Evolutionary conservation across 2,888 invertebrate genomes (phyloP).

Genomic region (Sphaerophoria rueppellii): DNA sequence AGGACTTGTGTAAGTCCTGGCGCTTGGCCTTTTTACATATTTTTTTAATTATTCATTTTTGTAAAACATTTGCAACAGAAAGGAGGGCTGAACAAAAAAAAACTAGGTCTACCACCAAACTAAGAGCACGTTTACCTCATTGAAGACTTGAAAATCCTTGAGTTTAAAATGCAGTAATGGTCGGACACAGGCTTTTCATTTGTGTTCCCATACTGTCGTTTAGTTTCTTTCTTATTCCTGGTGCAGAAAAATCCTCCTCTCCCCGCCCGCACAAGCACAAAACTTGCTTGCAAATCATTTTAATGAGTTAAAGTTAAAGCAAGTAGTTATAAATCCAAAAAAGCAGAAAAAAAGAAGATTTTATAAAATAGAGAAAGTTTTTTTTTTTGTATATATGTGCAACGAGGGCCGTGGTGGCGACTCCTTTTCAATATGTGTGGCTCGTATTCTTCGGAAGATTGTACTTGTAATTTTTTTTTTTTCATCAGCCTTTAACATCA

Average conservation of each 20-base stretch:
- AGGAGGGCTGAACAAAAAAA: background rate
- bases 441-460: conserved; percentile 46
- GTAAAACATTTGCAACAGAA: conserved; percentile 19
- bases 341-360: conserved; percentile 1
- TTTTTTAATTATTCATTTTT: background rate
- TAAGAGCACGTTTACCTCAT: conserved; percentile 61
- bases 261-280: conserved; percentile 23
- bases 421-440: conserved; percentile 68
- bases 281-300: conserved; percentile 62
- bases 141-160: conserved; percentile 61
- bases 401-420: conserved; percentile 9
- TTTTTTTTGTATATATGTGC: conserved; percentile 9
- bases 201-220: conserved; percentile 25
- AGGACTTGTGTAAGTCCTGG: conserved; percentile 28
- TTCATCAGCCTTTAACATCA: conserved; percentile 63
- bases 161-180: conserved; percentile 25
- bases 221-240: background rate
- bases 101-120: conserved; percentile 29
- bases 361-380: conserved; percentile 11
- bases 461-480: conserved; percentile 17
- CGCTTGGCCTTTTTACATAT: conserved; percentile 39
- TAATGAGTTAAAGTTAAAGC: conserved; percentile 67
- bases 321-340: conserved; percentile 32
- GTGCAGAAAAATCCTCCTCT: background rate
- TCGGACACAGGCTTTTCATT: conserved; percentile 39